Conservation (phyloP, 2,113 vertebrate genomes). For the Micronisus gabar region DNA sequence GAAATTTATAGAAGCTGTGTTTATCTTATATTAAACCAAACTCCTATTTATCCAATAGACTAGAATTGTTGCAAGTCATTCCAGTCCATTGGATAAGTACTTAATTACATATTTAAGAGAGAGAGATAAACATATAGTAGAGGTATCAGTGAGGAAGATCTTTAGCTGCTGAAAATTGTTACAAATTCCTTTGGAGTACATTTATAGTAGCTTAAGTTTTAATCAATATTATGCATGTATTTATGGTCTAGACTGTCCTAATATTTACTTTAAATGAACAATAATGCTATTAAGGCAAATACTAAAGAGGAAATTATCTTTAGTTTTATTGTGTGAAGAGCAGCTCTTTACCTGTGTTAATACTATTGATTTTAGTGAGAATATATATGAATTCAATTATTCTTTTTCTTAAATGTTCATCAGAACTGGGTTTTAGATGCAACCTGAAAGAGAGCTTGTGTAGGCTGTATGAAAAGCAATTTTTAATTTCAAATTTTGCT, state of each 20-base stretch:
- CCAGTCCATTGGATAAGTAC: not conserved
- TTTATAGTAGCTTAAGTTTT: slow-evolving; percentile 4
- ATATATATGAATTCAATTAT: not conserved
- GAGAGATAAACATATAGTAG: not conserved
- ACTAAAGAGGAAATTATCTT: not conserved
- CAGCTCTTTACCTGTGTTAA: slow-evolving; percentile 9
- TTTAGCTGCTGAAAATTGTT: not conserved
- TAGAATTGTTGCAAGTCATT: not conserved
- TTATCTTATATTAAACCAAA: not conserved
- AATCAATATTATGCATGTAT: slow-evolving; percentile 19
- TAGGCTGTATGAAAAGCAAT: not conserved
- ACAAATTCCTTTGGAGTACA: not conserved
- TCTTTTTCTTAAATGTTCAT: not conserved
- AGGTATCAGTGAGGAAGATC: not conserved
- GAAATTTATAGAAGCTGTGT: not conserved
- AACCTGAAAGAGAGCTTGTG: not conserved
- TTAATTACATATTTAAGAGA: slow-evolving; percentile 18
- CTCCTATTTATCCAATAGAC: not conserved
- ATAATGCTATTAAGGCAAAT: not conserved
- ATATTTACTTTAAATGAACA: slow-evolving; percentile 7
- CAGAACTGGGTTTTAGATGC: not conserved
- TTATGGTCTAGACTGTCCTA: not conserved
- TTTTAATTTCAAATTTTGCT: not conserved
- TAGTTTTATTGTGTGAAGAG: not conserved
- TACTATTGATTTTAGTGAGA: not conserved